Conservation (phyloP, 2,797 vertebrate species). For the Dallia pectoralis region DNA sequence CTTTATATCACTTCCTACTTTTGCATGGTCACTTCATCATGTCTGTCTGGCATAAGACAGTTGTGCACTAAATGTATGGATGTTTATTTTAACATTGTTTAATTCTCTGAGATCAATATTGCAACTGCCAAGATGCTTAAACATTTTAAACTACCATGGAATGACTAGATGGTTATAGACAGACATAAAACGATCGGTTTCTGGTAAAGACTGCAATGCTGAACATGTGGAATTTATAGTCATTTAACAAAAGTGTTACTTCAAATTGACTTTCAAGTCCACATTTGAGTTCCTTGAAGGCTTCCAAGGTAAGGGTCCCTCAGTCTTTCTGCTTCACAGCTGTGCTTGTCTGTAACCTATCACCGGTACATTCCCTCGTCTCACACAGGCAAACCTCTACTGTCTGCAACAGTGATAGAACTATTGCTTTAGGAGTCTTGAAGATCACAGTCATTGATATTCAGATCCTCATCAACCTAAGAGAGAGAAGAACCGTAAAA, state of each 20-base stretch:
- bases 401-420: not conserved
- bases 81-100: slow-evolving; percentile 8
- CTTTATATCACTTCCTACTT: not conserved
- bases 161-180: slow-evolving; percentile 18
- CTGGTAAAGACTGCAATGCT: not conserved
- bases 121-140: slow-evolving; percentile 6
- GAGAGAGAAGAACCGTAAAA: not conserved
- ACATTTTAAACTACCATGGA: slow-evolving; percentile 18
- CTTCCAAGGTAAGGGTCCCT: not conserved
- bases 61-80: slow-evolving; percentile 1
- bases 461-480: slow-evolving; percentile 69
- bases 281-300: not conserved
- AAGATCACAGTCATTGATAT: slow-evolving; percentile 8
- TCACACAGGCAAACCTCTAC: not conserved
- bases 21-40: not conserved
- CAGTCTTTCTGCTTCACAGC: not conserved
- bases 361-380: slow-evolving; percentile 1
- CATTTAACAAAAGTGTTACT: not conserved
- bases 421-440: slow-evolving; percentile 23
- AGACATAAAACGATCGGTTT: not conserved
- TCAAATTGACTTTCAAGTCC: not conserved
- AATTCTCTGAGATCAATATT: not conserved
- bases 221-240: not conserved
- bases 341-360: not conserved
- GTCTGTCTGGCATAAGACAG: not conserved